Evolutionary conservation across 2,888 invertebrate genomes (phyloP).

Genomic region (Spisula subtruncata): DNA sequence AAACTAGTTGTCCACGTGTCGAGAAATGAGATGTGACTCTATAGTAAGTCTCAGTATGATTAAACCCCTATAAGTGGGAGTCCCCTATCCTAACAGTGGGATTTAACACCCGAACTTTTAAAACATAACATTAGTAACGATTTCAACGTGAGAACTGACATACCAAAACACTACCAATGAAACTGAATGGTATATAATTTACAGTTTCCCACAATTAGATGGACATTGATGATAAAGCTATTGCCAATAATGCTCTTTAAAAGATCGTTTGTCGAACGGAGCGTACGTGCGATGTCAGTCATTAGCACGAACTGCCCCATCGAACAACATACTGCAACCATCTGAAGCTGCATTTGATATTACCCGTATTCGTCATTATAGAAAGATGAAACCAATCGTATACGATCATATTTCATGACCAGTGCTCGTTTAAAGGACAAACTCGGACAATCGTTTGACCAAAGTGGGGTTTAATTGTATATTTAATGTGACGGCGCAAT

Average conservation of each 20-base stretch:
- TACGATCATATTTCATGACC: background rate
- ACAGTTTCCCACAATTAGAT: conserved; percentile 16
- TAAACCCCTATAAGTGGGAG: too few relatives aligned
- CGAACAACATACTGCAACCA: background rate
- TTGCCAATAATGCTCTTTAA: background rate
- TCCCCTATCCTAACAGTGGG: too few relatives aligned
- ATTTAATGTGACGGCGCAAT: background rate
- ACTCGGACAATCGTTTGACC: background rate
- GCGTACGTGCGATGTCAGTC: background rate
- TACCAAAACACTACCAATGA: background rate
- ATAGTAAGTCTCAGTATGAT: too few relatives aligned
- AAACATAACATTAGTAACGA: too few relatives aligned
- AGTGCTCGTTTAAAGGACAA: background rate
- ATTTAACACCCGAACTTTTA: too few relatives aligned
- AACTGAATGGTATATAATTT: conserved; percentile 3
- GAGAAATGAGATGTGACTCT: too few relatives aligned
- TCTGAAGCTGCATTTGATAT: background rate
- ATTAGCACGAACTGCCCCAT: conserved; percentile 2
- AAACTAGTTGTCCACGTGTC: too few relatives aligned
- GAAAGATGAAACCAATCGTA: background rate
- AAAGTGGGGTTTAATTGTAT: conserved; percentile 13
- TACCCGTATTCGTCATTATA: background rate
- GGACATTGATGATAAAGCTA: background rate
- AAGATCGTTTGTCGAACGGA: background rate
- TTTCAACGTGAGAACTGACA: background rate